phyloP scores from a whole-genome alignment of 2,113 vertebrate species.

The Antidorcas marsupialis region DNA sequence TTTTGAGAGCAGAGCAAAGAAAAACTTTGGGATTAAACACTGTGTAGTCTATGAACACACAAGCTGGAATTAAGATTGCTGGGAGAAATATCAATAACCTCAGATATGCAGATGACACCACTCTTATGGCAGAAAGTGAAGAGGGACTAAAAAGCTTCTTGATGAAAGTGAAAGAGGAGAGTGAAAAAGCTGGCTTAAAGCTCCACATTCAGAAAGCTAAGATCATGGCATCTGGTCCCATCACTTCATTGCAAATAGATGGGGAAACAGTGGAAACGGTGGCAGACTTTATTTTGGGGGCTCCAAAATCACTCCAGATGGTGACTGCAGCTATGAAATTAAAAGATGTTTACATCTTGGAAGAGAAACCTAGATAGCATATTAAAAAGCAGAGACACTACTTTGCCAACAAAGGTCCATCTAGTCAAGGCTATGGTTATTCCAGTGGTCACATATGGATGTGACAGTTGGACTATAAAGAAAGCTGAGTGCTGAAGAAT shows the following conservation, averaged over 20 bases:
- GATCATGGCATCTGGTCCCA: neutral
- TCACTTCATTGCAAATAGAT: neutral
- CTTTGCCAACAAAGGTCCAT: neutral
- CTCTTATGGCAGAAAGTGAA: neutral
- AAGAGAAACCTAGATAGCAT: neutral
- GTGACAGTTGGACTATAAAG: neutral
- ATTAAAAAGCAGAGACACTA: neutral
- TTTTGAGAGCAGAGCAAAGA: slow-evolving; percentile 1
- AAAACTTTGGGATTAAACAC: neutral
- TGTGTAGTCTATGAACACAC: neutral
- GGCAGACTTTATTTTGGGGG: neutral
- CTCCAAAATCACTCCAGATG: neutral
- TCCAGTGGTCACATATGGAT: neutral
- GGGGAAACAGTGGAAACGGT: neutral
- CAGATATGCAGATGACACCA: neutral
- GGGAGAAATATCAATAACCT: neutral
- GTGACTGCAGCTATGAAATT: neutral
- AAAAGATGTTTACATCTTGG: neutral
- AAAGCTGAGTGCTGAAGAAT: fast-evolving
- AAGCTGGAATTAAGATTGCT: neutral
- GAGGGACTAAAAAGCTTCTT: neutral
- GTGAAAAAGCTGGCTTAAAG: neutral
- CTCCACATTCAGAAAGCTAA: neutral
- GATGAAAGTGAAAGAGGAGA: neutral
- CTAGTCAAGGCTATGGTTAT: neutral